phyloP scores from a whole-genome alignment of 1,140 invertebrate species.

The Macrocentrus cingulum region DNA sequence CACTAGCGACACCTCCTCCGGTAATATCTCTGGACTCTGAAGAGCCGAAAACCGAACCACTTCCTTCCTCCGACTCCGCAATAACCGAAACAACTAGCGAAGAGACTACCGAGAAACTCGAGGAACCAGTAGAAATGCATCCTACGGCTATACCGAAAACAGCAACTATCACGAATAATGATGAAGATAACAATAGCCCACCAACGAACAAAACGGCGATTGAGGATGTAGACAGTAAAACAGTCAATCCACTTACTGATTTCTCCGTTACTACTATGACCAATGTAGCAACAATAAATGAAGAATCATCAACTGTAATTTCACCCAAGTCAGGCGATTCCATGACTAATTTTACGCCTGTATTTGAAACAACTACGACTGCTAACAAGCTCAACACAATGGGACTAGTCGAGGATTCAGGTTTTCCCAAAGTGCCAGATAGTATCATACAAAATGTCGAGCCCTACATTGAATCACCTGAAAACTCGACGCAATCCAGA shows the following conservation, averaged over 20 bases:
- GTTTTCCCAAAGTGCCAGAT: slow-evolving; percentile 41
- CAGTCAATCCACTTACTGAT: background rate
- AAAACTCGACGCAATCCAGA: slow-evolving; percentile 31
- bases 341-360: background rate
- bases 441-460: slow-evolving; percentile 44
- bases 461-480: slow-evolving; percentile 36
- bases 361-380: slow-evolving; percentile 20
- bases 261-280: background rate
- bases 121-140: slow-evolving; percentile 1
- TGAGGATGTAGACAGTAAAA: background rate
- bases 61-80: background rate
- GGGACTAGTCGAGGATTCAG: slow-evolving; percentile 33
- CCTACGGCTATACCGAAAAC: slow-evolving; percentile 10
- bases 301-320: slow-evolving; percentile 8
- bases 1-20: slow-evolving; percentile 5
- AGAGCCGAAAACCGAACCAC: background rate
- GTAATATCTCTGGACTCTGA: slow-evolving; percentile 30
- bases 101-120: background rate
- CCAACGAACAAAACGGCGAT: background rate
- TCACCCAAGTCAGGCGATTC: background rate
- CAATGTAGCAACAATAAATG: background rate
- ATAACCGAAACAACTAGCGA: background rate
- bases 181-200: background rate
- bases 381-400: slow-evolving; percentile 38
- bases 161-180: no score